phyloP scores from a whole-genome alignment of 2,888 invertebrate species.

The Carpatolechia fugitivella region DNA sequence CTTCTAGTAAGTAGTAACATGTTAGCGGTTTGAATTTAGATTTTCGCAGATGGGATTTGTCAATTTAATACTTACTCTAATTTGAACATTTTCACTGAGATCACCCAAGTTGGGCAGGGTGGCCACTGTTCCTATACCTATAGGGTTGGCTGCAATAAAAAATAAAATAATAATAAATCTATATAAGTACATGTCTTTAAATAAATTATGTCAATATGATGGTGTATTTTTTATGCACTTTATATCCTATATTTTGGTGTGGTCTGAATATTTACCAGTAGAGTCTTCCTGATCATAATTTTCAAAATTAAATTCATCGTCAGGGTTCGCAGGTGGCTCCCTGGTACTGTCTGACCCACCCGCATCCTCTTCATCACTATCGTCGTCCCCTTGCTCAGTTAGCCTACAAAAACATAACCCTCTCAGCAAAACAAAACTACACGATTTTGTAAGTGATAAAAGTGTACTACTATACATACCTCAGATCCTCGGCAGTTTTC shows the following conservation, averaged over 20 bases:
- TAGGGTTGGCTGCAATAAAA: slow-evolving; percentile 53
- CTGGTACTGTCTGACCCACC: slow-evolving; percentile 35
- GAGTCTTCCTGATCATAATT: slow-evolving; percentile 86
- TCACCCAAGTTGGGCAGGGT: slow-evolving; percentile 75
- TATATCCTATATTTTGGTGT: no score
- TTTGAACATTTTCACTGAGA: slow-evolving; percentile 70
- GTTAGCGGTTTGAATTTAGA: no score
- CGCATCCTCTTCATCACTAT: slow-evolving; percentile 64
- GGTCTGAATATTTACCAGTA: slow-evolving; percentile 16
- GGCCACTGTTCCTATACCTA: slow-evolving; percentile 79
- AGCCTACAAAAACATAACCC: slow-evolving; percentile 37
- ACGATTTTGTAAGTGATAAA: slow-evolving; percentile 2
- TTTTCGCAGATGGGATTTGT: no score
- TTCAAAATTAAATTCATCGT: slow-evolving; percentile 86
- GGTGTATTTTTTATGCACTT: no score
- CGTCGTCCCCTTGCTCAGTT: slow-evolving; percentile 62
- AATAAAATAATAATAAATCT: neutral
- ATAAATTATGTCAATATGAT: slow-evolving; percentile 42
- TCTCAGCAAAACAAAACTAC: neutral
- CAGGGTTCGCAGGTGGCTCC: slow-evolving; percentile 58
- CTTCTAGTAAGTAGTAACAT: no score
- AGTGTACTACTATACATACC: slow-evolving; percentile 60
- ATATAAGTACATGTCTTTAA: slow-evolving; percentile 1
- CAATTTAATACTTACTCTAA: slow-evolving; percentile 63
- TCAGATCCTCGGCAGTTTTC: slow-evolving; percentile 83